Conservation (phyloP, 2,797 vertebrate genomes). For the Lepilemur septentrionalis region DNA sequence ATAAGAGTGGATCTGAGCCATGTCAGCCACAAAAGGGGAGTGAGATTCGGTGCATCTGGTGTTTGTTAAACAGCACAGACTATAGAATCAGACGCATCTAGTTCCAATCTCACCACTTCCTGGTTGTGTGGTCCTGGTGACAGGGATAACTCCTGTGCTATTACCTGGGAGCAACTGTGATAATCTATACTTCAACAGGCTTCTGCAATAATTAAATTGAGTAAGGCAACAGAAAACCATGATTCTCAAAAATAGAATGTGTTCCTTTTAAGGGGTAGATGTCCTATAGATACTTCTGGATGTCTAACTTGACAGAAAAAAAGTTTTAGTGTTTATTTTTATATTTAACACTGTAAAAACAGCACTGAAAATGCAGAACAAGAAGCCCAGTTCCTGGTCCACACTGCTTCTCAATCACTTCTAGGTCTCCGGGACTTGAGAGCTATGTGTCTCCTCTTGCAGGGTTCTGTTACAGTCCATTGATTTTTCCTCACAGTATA, state of each 20-base stretch:
- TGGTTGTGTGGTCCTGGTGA: background rate
- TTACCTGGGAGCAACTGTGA: background rate
- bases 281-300: background rate
- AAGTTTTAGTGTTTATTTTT: background rate
- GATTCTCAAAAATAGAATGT: background rate
- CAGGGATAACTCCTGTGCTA: background rate
- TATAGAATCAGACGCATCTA: background rate
- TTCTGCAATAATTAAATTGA: background rate
- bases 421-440: background rate
- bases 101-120: background rate
- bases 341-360: background rate
- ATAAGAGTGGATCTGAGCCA: background rate
- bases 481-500: conserved; percentile 57
- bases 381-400: background rate
- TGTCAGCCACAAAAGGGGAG: background rate
- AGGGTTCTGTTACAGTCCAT: conserved; percentile 34
- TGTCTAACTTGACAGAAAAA: background rate
- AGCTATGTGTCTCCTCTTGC: background rate
- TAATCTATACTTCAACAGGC: background rate
- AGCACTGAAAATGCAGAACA: background rate
- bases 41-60: background rate
- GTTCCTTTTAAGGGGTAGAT: background rate
- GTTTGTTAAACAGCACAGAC: background rate
- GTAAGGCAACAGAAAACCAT: background rate
- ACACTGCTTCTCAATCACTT: background rate